Conservation (phyloP, 1,140 invertebrate genomes). For the Lutraria rhynchaena region DNA sequence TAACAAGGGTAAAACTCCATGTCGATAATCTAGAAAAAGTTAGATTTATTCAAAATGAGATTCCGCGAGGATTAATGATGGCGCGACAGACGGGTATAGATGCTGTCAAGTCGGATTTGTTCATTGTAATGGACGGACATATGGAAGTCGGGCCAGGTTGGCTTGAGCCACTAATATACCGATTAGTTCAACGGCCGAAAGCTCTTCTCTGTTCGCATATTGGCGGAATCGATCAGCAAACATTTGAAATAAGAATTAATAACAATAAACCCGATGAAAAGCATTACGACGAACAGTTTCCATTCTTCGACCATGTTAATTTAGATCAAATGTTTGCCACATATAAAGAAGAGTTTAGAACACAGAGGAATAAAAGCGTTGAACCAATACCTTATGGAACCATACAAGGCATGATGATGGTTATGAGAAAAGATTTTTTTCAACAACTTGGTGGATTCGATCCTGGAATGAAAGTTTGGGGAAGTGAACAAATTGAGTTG, state of each 20-base stretch:
- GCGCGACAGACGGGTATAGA: conserved; percentile 11
- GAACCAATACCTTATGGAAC: conserved; percentile 80
- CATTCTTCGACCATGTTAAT: conserved; percentile 20
- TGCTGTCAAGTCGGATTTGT: background rate
- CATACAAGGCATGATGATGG: conserved; percentile 60
- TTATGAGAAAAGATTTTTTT: conserved; percentile 64
- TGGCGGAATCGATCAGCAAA: background rate
- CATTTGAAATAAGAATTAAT: conserved; percentile 1
- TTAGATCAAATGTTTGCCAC: conserved; percentile 16
- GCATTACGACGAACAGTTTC: background rate
- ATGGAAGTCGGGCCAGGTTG: conserved; percentile 9
- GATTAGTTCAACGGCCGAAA: conserved; percentile 4
- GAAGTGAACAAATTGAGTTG: conserved; percentile 98
- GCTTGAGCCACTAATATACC: conserved; percentile 5
- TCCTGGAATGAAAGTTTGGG: conserved; percentile 99
- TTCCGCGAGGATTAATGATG: conserved; percentile 14
- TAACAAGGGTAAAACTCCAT: background rate
- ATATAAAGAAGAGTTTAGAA: background rate
- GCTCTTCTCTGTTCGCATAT: conserved; percentile 14
- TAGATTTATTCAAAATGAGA: background rate
- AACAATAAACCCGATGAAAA: background rate
- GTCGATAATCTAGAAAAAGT: background rate
- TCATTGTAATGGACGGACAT: conserved; percentile 11
- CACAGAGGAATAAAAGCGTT: conserved; percentile 72
- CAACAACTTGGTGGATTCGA: conserved; percentile 94